phyloP scores from a whole-genome alignment of 2,888 invertebrate species.

The Plebejus anna region DNA sequence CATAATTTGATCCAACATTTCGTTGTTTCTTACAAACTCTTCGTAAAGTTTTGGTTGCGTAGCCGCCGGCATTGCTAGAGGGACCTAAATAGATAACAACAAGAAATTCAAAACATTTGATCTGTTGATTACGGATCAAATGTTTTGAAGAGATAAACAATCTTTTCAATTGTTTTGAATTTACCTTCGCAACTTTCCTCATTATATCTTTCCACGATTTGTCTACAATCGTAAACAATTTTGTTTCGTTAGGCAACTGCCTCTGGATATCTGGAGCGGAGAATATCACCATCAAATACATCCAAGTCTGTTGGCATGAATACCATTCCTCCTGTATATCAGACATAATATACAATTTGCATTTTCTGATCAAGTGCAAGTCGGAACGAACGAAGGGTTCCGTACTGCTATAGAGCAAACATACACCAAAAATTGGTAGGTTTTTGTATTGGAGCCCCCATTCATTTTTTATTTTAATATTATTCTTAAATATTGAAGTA shows the following conservation, averaged over 20 bases:
- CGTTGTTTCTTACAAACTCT: constrained; percentile 85
- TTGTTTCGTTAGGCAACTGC: constrained; percentile 93
- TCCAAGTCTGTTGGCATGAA: constrained; percentile 94
- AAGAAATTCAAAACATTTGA: neutral
- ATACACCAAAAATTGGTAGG: no score
- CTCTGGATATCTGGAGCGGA: constrained; percentile 96
- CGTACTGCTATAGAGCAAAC: no score
- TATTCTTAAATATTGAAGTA: no score
- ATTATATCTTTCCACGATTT: constrained; percentile 95
- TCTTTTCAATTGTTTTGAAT: neutral
- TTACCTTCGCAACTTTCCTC: constrained; percentile 87
- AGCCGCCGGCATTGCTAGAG: constrained; percentile 90
- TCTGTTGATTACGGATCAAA: neutral
- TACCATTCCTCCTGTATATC: constrained; percentile 89
- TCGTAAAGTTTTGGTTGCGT: constrained; percentile 86
- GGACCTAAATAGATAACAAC: constrained; percentile 68
- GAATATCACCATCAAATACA: constrained; percentile 96
- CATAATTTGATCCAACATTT: constrained; percentile 91
- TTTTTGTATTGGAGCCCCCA: no score
- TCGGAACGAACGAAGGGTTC: no score
- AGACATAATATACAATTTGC: neutral
- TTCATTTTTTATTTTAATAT: no score
- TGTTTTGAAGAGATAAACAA: neutral
- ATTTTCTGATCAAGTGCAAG: neutral
- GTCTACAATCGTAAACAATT: constrained; percentile 91